Conservation (phyloP, 2,113 vertebrate species). For the Heloderma charlesbogerti region DNA sequence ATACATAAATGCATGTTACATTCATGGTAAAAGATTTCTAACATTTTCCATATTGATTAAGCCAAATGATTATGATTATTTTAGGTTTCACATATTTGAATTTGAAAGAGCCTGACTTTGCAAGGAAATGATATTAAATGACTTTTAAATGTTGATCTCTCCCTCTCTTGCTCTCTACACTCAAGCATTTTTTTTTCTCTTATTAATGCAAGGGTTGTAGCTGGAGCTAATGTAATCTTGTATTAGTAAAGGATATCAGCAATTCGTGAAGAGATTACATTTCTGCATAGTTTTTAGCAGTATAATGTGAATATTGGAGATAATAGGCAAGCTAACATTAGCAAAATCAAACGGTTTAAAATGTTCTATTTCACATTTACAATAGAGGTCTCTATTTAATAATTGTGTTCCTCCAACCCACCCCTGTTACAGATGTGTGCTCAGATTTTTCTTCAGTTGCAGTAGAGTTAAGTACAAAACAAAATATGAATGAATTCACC, state of each 20-base stretch:
- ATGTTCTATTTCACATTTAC: background rate
- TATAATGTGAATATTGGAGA: background rate
- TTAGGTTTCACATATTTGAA: background rate
- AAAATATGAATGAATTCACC: background rate
- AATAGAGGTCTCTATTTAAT: background rate
- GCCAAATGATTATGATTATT: background rate
- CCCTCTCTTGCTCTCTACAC: background rate
- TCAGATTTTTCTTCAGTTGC: background rate
- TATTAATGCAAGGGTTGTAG: background rate
- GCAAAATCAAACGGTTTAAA: background rate
- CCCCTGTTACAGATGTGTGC: background rate
- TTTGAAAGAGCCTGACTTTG: background rate
- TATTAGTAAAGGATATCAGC: background rate
- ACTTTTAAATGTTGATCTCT: background rate
- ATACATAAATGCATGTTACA: background rate
- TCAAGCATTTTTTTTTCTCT: background rate
- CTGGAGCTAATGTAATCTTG: background rate
- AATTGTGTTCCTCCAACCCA: background rate
- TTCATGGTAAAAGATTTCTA: background rate
- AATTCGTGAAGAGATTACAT: background rate
- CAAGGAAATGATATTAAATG: background rate
- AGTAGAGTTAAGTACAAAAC: background rate
- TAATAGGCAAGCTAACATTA: background rate
- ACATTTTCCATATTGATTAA: background rate
- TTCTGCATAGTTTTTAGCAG: conserved; percentile 8